Evolutionary conservation across 2,888 invertebrate species (phyloP).

Genomic region (Athalia cordata): DNA sequence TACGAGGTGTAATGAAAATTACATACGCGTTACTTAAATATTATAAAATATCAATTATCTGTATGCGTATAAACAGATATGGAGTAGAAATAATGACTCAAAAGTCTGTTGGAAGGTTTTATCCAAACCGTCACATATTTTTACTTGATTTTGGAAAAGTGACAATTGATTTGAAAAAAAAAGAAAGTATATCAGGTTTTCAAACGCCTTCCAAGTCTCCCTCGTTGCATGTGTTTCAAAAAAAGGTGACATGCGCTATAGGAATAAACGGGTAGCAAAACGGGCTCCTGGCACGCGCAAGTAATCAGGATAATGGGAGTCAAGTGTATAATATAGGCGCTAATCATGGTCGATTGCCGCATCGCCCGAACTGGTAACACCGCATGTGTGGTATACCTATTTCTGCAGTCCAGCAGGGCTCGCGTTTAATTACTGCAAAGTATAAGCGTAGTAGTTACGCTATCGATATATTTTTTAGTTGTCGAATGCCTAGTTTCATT

Average conservation of each 20-base stretch:
- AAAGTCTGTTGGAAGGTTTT: too few relatives aligned
- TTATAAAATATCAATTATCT: too few relatives aligned
- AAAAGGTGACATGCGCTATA: background rate
- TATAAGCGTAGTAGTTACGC: too few relatives aligned
- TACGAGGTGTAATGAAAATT: background rate
- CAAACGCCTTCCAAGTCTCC: background rate
- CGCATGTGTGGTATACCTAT: constrained; percentile 2
- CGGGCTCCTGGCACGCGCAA: constrained; percentile 41
- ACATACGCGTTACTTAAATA: too few relatives aligned
- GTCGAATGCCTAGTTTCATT: background rate
- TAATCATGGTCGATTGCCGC: constrained; percentile 35
- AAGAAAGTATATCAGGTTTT: background rate
- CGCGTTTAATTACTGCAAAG: background rate
- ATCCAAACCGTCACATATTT: too few relatives aligned
- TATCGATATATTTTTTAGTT: too few relatives aligned
- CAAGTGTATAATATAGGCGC: constrained; percentile 13
- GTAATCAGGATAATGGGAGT: constrained; percentile 39
- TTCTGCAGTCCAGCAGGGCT: background rate
- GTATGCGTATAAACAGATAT: too few relatives aligned
- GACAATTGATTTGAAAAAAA: background rate
- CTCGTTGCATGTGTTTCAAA: background rate
- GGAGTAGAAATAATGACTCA: too few relatives aligned
- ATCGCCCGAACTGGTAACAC: constrained; percentile 19
- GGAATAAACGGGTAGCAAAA: constrained; percentile 18
- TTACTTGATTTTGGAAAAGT: too few relatives aligned